Percentiles rank a stretch among this genome's conserved stretches.
Evolutionary conservation across 2,797 vertebrate genomes (phyloP).

Genomic region (Ceryle rudis): DNA sequence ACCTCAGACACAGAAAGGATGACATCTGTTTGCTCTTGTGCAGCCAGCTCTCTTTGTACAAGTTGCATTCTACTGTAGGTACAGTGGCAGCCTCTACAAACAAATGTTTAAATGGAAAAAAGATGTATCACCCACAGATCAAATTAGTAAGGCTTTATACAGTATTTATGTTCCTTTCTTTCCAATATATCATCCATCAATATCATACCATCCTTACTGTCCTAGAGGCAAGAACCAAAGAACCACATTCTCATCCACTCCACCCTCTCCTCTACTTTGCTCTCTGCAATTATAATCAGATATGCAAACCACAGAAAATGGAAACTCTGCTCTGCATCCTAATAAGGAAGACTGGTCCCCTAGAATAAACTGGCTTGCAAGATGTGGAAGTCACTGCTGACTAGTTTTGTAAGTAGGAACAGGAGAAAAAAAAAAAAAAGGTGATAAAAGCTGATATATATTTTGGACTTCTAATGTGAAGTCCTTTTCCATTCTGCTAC

Average conservation of each 20-base stretch:
- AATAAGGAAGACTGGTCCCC: not conserved
- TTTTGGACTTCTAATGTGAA: not conserved
- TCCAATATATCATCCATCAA: not conserved
- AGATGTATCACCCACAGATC: fast-evolving
- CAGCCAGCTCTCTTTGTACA: not conserved
- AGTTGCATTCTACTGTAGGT: not conserved
- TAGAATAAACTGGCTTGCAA: not conserved
- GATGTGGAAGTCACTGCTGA: not conserved
- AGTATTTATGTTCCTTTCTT: not conserved
- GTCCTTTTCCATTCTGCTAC: not conserved
- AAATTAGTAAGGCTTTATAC: not conserved
- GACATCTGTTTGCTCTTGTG: not conserved
- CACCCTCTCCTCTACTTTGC: not conserved
- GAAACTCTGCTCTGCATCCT: not conserved
- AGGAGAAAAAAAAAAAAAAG: not conserved
- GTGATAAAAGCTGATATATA: not conserved
- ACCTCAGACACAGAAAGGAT: not conserved
- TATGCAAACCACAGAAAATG: not conserved
- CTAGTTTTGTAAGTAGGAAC: not conserved
- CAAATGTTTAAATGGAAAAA: not conserved
- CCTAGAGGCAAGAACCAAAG: not conserved
- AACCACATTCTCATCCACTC: not conserved
- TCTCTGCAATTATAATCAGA: not conserved
- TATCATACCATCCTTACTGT: not conserved
- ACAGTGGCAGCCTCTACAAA: not conserved